Evolutionary conservation across 2,113 vertebrate genomes (phyloP).

Genomic region (Poeciliopsis prolifica): DNA sequence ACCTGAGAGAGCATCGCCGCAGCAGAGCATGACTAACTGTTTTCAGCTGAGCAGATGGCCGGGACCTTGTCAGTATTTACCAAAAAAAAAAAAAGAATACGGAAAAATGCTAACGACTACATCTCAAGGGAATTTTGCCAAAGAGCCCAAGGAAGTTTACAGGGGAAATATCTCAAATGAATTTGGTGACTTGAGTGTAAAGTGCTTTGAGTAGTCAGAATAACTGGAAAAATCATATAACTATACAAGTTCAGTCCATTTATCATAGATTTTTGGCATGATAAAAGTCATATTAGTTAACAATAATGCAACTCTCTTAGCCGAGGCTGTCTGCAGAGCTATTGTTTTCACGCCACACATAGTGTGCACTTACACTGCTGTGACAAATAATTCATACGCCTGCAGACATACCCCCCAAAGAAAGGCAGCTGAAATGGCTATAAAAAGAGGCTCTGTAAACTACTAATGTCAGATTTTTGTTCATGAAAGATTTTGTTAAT

Average conservation of each 20-base stretch:
- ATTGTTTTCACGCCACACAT: no score
- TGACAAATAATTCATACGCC: no score
- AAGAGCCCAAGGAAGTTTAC: not conserved
- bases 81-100: not conserved
- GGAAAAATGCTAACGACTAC: conserved; percentile 5
- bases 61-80: conserved; percentile 42
- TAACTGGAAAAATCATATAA: no score
- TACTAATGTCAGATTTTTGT: no score
- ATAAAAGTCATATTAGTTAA: not conserved
- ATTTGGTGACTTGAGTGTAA: not conserved
- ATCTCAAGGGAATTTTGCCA: not conserved
- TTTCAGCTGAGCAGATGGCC: conserved; percentile 65
- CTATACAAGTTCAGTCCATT: no score
- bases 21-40: conserved; percentile 63
- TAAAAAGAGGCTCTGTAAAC: no score
- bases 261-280: not conserved
- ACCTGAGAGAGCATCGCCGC: conserved; percentile 47
- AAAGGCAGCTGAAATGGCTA: no score
- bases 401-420: no score
- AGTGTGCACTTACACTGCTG: no score
- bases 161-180: not conserved
- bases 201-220: no score
- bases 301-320: not conserved
- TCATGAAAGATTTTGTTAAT: no score
- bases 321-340: no score